Percentiles rank a stretch among this genome's conserved stretches.
These are phyloP conservation scores for Philhelius pedissequus DNA, from an alignment of 2,888 invertebrate species.

Conservation along the genomic window DNA sequence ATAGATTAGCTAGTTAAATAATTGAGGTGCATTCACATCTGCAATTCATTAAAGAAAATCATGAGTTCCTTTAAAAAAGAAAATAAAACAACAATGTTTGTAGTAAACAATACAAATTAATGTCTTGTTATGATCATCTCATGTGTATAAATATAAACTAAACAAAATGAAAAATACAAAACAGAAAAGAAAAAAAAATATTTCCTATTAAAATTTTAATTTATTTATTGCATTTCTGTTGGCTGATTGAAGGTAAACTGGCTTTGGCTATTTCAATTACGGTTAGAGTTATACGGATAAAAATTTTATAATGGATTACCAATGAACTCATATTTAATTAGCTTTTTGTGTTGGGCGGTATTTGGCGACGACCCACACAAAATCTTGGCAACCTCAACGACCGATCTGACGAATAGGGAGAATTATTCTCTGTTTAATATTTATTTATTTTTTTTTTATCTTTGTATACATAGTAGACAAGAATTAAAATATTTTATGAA, in stretches of 20 bases:
- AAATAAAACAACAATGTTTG: not conserved
- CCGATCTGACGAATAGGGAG: not conserved
- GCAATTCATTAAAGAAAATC: not conserved
- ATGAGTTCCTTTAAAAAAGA: not conserved
- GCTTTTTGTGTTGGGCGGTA: conserved; percentile 28
- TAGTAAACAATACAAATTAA: not conserved
- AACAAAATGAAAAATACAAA: not conserved
- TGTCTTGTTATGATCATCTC: not conserved
- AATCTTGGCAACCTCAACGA: not conserved
- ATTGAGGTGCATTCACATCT: not conserved
- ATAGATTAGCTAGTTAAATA: not conserved
- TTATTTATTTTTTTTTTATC: too few species aligned
- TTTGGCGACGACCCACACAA: conserved; percentile 43
- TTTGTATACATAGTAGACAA: not conserved
- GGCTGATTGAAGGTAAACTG: conserved; percentile 3
- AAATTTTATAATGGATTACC: conserved; percentile 31
- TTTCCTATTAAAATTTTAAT: not conserved
- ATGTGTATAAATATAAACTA: not conserved
- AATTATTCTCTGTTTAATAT: not conserved
- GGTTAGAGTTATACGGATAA: not conserved
- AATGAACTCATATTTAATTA: conserved; percentile 56
- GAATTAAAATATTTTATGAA: not conserved
- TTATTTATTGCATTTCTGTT: not conserved
- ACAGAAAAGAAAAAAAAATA: not conserved
- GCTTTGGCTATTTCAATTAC: conserved; percentile 1